Conservation (phyloP, 2,888 invertebrate species). For the Apodemia duryi region DNA sequence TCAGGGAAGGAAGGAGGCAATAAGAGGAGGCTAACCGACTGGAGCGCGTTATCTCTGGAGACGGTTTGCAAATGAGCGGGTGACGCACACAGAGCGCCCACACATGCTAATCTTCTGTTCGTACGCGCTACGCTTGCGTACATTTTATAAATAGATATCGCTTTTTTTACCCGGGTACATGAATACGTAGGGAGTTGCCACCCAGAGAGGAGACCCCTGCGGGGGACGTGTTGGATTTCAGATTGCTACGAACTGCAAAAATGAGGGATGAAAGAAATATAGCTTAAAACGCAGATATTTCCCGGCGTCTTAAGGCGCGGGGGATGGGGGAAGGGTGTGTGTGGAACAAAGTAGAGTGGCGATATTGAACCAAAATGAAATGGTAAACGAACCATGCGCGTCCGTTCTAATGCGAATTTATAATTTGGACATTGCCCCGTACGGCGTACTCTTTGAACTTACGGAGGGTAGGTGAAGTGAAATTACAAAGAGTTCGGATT, state of each 20-base stretch:
- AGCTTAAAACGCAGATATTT: conserved; percentile 81
- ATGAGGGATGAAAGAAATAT: conserved; percentile 82
- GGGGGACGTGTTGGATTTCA: conserved; percentile 80
- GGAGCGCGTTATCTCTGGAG: conserved; percentile 77
- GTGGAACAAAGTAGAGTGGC: conserved; percentile 79
- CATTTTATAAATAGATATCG: conserved; percentile 80
- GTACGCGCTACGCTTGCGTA: conserved; percentile 67
- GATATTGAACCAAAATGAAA: conserved; percentile 79
- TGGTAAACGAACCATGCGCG: conserved; percentile 79
- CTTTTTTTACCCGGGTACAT: conserved; percentile 77
- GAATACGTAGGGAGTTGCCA: conserved; percentile 70
- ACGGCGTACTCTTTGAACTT: conserved; percentile 69
- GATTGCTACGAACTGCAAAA: conserved; percentile 81
- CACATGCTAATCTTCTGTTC: conserved; percentile 63
- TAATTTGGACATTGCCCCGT: conserved; percentile 77
- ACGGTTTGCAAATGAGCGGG: conserved; percentile 79
- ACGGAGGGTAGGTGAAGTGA: conserved; percentile 56
- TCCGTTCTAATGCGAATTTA: conserved; percentile 80
- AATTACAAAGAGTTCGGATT: conserved; percentile 73
- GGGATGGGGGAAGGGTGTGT: conserved; percentile 61
- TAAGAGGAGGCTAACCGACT: conserved; percentile 76
- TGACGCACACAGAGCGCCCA: conserved; percentile 55
- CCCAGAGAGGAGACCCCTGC: conserved; percentile 64
- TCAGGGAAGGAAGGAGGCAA: conserved; percentile 75
- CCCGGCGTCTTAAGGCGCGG: conserved; percentile 76